Evolutionary conservation across 1,140 invertebrate genomes (phyloP).

Genomic region (Oedothorax gibbosus): DNA sequence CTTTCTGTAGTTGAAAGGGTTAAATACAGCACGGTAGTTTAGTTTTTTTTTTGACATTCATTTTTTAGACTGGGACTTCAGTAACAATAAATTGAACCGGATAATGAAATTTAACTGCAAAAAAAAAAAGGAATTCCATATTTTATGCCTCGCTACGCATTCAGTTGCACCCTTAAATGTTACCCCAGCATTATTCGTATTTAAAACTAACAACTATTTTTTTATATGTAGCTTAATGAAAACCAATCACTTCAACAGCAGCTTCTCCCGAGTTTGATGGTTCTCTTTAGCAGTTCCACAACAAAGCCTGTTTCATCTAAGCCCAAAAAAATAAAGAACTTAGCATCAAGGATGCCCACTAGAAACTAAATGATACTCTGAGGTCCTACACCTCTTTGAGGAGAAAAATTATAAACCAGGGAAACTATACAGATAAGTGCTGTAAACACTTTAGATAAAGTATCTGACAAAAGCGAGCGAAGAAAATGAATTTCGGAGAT

Average conservation of each 20-base stretch:
- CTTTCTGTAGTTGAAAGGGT: too few species aligned
- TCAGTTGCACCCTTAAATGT: too few species aligned
- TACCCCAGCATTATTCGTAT: too few species aligned
- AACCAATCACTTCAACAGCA: not conserved
- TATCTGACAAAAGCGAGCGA: slow-evolving; percentile 18
- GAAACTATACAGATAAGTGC: slow-evolving; percentile 40
- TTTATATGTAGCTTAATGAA: too few species aligned
- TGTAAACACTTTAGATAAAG: slow-evolving; percentile 54
- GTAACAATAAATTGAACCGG: too few species aligned
- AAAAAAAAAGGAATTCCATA: too few species aligned
- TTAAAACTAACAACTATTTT: too few species aligned
- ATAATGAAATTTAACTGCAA: too few species aligned
- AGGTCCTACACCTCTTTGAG: not conserved
- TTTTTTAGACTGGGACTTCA: too few species aligned
- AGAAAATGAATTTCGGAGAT: slow-evolving; percentile 27
- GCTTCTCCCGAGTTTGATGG: slow-evolving; percentile 5
- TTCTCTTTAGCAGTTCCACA: not conserved
- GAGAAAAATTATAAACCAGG: slow-evolving; percentile 1
- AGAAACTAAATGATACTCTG: not conserved
- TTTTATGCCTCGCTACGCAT: too few species aligned
- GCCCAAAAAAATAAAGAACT: not conserved
- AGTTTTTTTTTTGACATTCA: too few species aligned
- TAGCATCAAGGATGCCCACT: slow-evolving; percentile 36
- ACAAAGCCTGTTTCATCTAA: not conserved
- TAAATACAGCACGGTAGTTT: too few species aligned